These are phyloP conservation scores for Campopleginae sp. DNA, from an alignment of 2,888 invertebrate genomes.

Conservation along the genomic window DNA sequence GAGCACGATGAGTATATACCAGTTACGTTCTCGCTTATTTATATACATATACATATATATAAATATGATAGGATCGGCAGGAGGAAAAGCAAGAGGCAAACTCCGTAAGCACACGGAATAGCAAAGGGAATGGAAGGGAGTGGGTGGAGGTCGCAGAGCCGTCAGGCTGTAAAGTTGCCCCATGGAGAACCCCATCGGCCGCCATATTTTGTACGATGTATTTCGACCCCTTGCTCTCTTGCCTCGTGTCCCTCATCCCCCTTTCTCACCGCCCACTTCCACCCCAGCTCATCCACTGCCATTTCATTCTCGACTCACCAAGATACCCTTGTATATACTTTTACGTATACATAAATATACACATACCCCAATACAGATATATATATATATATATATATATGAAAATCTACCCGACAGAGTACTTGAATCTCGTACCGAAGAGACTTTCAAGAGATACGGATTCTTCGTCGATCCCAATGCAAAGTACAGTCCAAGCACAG, in stretches of 20 bases:
- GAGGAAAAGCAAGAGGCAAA: slow-evolving; percentile 66
- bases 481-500: not conserved
- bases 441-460: slow-evolving; percentile 46
- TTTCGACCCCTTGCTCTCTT: slow-evolving; percentile 72
- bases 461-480: slow-evolving; percentile 43
- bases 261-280: slow-evolving; percentile 60
- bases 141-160: slow-evolving; percentile 70
- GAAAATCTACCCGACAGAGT: not conserved
- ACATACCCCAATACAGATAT: not conserved
- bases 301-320: slow-evolving; percentile 70
- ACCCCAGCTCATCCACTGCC: slow-evolving; percentile 70
- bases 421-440: slow-evolving; percentile 32
- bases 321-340: slow-evolving; percentile 29
- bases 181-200: slow-evolving; percentile 82
- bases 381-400: no score
- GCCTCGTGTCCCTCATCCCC: slow-evolving; percentile 52
- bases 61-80: slow-evolving; percentile 51
- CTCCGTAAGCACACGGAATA: slow-evolving; percentile 35
- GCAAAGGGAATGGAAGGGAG: slow-evolving; percentile 51
- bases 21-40: slow-evolving; percentile 39
- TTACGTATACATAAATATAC: slow-evolving; percentile 12
- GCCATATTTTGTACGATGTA: slow-evolving; percentile 82
- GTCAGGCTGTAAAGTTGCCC: slow-evolving; percentile 82
- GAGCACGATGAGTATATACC: slow-evolving; percentile 72
- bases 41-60: slow-evolving; percentile 26